phyloP scores from a whole-genome alignment of 2,888 invertebrate species.

The Acleris sparsana region DNA sequence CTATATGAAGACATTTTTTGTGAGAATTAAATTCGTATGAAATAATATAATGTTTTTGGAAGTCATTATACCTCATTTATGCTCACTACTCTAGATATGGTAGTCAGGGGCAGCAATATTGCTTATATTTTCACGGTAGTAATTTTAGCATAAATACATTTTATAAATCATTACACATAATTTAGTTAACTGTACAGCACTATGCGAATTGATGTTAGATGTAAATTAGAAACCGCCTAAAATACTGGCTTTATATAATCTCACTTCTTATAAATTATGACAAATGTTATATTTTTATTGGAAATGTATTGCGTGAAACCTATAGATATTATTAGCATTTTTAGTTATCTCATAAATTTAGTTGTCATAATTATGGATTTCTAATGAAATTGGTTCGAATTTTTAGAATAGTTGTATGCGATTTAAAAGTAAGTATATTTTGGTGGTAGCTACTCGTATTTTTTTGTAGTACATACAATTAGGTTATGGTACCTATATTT shows the following conservation, averaged over 20 bases:
- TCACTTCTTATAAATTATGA: neutral
- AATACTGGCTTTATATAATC: conserved; percentile 3
- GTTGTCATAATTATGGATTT: conserved; percentile 17
- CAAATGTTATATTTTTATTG: conserved; percentile 4
- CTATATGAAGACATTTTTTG: neutral
- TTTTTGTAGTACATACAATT: conserved; percentile 33
- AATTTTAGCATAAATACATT: conserved; percentile 1
- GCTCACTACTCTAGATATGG: neutral
- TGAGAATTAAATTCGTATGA: neutral
- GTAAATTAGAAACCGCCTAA: conserved; percentile 9
- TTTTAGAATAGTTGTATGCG: conserved; percentile 24
- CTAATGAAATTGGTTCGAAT: conserved; percentile 33
- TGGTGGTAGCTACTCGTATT: conserved; percentile 41
- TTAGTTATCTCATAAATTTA: conserved; percentile 15
- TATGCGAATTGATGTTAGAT: conserved; percentile 18
- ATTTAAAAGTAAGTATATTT: conserved; percentile 22
- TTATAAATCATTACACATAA: conserved; percentile 20
- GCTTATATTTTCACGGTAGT: neutral
- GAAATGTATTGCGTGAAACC: conserved; percentile 9
- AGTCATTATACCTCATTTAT: neutral
- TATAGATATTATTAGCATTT: conserved; percentile 16
- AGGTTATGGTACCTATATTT: conserved; percentile 9
- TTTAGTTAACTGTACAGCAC: conserved; percentile 26
- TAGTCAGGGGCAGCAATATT: too few relatives aligned
- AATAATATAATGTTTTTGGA: neutral